Evolutionary conservation across 1,140 invertebrate genomes (phyloP), one percentile per base, ranked within the genome.

Genomic region (Pogonomyrmex barbatus): DNA sequence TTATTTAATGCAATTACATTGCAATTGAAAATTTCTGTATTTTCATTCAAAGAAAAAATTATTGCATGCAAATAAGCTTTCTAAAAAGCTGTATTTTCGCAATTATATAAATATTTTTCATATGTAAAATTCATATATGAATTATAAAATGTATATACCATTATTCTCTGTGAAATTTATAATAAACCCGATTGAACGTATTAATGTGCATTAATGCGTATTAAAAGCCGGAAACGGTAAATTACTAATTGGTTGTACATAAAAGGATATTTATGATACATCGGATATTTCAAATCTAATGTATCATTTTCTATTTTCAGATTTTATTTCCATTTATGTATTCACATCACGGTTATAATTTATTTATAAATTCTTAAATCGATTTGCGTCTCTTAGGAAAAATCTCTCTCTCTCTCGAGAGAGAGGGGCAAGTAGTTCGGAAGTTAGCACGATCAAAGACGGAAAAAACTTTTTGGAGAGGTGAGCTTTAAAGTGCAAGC

Each of bases 111-210:
- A 45, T 4, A 45, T 0, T 45, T 45, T 67, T 45, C 9, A 67
- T 4, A 24, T 33, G 30, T 33, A 60, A 10, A 60, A 24, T 24
- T 24, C 30, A 1, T 60, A 33, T 60, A 33, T 33, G 4, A 12
- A 60, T 12, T 24, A 24, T 24, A 24, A 24, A 24, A 24, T 33
- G 33, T 33, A 60, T 10, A 65, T 65, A 65, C 24, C 39, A 2
- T 65, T 65, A 39, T 65, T 65, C 1, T 67, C 9, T 67, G 63
- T 45, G 24, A 45, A 67, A 67, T 67, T 67, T 67, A 65, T 10
- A 3, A 65, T 24, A 67, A 67, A 67, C n/a, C 45, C n/a, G 1
- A 4, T 67, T 67, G 4, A 24, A 45, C 33, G 33, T 14, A 36
- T 62, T 62, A 45, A 67, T 36, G 60, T 17, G 10, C n/a, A 14